Evolutionary conservation across 2,797 vertebrate species (phyloP).

Genomic region (Cetoscarus ocellatus): DNA sequence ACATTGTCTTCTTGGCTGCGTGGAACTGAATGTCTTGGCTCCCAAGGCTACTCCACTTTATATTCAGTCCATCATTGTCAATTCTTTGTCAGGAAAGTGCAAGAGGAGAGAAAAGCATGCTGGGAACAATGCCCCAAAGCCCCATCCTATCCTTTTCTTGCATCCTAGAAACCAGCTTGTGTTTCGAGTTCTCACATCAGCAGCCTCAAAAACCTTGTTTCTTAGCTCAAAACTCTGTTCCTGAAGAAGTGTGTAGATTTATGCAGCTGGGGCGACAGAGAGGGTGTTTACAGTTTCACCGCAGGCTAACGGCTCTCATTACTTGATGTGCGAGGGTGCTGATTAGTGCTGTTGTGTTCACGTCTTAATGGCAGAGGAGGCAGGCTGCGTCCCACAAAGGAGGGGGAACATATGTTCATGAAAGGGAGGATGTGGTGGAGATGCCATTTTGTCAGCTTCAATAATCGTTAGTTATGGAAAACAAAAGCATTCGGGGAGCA

Average conservation of each 20-base stretch:
- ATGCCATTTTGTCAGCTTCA: conserved; percentile 25
- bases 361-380: conserved; percentile 42
- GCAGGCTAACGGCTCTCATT: conserved; percentile 44
- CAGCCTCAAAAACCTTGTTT: conserved; percentile 33
- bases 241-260: conserved; percentile 40
- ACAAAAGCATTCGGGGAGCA: conserved; percentile 30
- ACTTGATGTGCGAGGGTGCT: conserved; percentile 61
- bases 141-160: conserved; percentile 60
- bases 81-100: conserved; percentile 56
- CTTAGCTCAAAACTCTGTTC: conserved; percentile 32
- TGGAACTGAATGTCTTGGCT: neutral
- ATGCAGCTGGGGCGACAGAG: conserved; percentile 42
- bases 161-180: conserved; percentile 59
- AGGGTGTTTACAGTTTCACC: conserved; percentile 50
- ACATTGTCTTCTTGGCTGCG: too few species aligned
- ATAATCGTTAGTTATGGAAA: conserved; percentile 53
- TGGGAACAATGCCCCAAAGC: conserved; percentile 66
- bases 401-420: conserved; percentile 50
- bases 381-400: conserved; percentile 34
- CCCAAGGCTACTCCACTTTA: neutral
- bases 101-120: conserved; percentile 62
- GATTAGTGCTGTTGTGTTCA: conserved; percentile 59
- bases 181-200: conserved; percentile 51
- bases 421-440: conserved; percentile 14
- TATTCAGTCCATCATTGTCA: conserved; percentile 2